These are phyloP conservation scores for Bradypus variegatus DNA, from an alignment of 2,797 vertebrate genomes.

Conservation along the genomic window DNA sequence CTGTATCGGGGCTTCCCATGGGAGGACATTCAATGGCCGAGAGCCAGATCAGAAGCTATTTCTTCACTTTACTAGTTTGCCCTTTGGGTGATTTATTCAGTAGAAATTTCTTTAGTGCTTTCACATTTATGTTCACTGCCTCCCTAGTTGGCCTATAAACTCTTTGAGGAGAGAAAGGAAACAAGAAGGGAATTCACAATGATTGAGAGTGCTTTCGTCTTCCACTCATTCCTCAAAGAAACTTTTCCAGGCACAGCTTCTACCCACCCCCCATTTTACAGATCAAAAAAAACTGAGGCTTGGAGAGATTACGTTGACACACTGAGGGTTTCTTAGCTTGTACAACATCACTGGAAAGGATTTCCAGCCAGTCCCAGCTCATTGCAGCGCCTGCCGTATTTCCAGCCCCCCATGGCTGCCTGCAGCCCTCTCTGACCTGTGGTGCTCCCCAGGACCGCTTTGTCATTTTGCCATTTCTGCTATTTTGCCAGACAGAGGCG, in stretches of 20 bases:
- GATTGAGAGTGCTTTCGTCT: neutral
- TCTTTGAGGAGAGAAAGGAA: neutral
- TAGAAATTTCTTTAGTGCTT: neutral
- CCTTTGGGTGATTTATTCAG: neutral
- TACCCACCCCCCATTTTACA: neutral
- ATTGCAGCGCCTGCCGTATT: neutral
- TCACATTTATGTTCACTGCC: neutral
- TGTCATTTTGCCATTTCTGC: fast-evolving
- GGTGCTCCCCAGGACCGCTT: neutral
- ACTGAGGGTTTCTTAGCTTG: neutral
- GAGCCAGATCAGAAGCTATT: neutral
- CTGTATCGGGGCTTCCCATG: neutral
- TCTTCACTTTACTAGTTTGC: neutral
- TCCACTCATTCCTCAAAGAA: neutral
- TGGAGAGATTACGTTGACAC: neutral
- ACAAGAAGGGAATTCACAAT: neutral
- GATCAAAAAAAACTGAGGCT: neutral
- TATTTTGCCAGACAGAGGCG: neutral
- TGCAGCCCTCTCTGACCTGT: fast-evolving
- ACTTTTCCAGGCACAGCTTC: neutral
- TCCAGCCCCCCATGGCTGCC: neutral
- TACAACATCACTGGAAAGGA: neutral
- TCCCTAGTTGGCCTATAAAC: neutral
- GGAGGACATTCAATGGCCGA: neutral
- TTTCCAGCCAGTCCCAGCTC: neutral